Percentiles rank a stretch among this genome's conserved stretches.
Evolutionary conservation across 2,113 vertebrate genomes (phyloP).

Genomic region (Acinonyx jubatus): DNA sequence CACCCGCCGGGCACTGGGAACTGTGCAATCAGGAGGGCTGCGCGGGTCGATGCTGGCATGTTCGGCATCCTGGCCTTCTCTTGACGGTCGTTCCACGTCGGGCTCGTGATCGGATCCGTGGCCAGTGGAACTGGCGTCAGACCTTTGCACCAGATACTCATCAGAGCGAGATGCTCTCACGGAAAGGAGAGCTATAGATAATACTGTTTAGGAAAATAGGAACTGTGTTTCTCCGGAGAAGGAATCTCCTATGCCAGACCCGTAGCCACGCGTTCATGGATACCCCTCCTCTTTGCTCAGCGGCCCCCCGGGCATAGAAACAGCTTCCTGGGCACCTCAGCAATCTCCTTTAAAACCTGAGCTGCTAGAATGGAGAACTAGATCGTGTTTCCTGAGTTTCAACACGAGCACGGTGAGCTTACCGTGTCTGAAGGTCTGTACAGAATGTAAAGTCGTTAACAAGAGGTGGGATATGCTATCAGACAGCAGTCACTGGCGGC

Average conservation of each 20-base stretch:
- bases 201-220: neutral
- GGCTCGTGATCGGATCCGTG: neutral
- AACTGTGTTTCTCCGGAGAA: neutral
- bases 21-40: neutral
- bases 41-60: neutral
- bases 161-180: neutral
- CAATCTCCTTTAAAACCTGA: neutral
- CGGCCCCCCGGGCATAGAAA: neutral
- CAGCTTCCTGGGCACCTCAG: neutral
- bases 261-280: neutral
- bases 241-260: neutral
- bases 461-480: neutral
- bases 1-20: neutral
- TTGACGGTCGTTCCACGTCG: neutral
- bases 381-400: neutral
- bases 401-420: neutral
- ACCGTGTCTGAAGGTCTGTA: neutral
- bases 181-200: neutral
- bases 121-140: neutral
- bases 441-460: neutral
- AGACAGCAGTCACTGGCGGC: neutral
- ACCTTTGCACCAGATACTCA: neutral
- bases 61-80: neutral
- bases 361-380: neutral
- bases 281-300: neutral